These are phyloP conservation scores for Oophaga sylvatica DNA, from an alignment of 2,797 vertebrate genomes.

Conservation along the genomic window DNA sequence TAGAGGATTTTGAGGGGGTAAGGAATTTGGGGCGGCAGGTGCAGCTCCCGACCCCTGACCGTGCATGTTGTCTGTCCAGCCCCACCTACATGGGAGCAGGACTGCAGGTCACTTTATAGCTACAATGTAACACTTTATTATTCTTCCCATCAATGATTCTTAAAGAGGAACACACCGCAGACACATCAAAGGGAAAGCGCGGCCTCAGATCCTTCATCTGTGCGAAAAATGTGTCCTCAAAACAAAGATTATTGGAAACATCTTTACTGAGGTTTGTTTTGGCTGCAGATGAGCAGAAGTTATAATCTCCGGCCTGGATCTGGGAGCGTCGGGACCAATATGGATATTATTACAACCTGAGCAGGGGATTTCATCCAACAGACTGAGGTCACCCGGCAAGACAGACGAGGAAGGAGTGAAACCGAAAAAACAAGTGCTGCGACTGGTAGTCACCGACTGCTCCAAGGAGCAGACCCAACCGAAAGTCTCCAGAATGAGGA, in stretches of 20 bases:
- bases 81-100: background rate
- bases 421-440: background rate
- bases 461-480: background rate
- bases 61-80: background rate
- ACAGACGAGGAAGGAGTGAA: background rate
- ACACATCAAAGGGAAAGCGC: background rate
- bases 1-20: background rate
- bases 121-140: background rate
- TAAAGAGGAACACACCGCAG: background rate
- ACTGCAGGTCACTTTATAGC: background rate
- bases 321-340: background rate
- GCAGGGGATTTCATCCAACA: background rate
- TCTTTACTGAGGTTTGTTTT: slow-evolving; percentile 15
- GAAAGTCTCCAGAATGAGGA: no score
- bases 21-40: background rate
- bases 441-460: background rate
- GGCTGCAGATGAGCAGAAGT: background rate
- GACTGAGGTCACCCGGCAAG: background rate
- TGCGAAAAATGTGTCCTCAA: background rate
- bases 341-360: slow-evolving; percentile 14
- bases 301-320: slow-evolving; percentile 14
- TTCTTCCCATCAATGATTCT: background rate
- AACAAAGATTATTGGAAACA: slow-evolving; percentile 1
- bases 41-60: background rate
- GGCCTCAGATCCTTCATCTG: background rate